These are phyloP conservation scores for Eulemur rubriventer DNA, from an alignment of 2,797 vertebrate species.

Conservation along the genomic window DNA sequence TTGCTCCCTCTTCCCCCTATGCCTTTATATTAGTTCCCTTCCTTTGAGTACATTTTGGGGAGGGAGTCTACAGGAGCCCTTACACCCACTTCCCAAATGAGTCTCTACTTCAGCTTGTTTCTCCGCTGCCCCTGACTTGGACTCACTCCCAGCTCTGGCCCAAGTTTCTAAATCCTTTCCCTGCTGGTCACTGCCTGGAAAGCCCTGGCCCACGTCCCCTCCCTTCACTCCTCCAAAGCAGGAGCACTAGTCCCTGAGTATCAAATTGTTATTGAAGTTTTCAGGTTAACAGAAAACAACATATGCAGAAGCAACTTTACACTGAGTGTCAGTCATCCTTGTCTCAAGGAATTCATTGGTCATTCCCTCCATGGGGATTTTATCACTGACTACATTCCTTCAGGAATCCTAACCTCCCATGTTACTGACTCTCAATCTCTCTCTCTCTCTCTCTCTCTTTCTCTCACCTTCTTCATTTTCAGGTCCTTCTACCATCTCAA, in stretches of 20 bases:
- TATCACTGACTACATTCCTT: background rate
- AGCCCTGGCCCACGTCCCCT: background rate
- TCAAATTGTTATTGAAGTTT: background rate
- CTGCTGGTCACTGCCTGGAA: background rate
- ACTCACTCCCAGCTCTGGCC: background rate
- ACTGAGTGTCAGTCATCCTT: background rate
- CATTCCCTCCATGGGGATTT: background rate
- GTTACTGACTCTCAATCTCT: background rate
- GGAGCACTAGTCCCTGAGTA: background rate
- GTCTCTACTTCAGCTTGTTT: background rate
- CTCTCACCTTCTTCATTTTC: background rate
- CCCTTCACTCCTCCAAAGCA: background rate
- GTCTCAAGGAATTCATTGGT: background rate
- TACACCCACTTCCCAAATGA: background rate
- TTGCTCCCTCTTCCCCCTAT: background rate
- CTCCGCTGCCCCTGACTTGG: background rate
- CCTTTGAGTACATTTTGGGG: background rate
- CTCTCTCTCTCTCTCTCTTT: no score
- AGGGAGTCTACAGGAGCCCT: background rate
- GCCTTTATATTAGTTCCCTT: background rate
- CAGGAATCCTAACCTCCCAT: background rate
- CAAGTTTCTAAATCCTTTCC: background rate
- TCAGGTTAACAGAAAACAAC: background rate
- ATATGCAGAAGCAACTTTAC: background rate
- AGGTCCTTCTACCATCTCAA: background rate